Percentiles rank a stretch among this genome's conserved stretches.
These are phyloP conservation scores for Hydrocynus forskahlii DNA, from an alignment of 2,797 vertebrate species.

Conservation along the genomic window DNA sequence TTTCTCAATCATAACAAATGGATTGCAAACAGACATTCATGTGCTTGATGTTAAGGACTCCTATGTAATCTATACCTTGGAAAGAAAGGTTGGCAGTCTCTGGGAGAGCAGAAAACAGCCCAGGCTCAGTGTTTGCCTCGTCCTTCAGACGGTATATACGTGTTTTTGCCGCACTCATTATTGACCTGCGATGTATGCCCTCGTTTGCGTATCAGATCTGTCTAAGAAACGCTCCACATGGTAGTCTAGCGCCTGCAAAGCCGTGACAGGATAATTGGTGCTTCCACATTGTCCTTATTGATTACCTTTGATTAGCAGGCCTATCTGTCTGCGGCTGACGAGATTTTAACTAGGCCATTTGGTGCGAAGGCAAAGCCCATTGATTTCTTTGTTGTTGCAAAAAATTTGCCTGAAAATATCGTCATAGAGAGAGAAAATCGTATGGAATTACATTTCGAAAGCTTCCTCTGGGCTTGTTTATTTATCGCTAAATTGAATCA, in stretches of 20 bases:
- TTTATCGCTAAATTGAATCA: slow-evolving; percentile 29
- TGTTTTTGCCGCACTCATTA: slow-evolving; percentile 40
- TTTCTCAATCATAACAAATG: slow-evolving; percentile 53
- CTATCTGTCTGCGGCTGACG: slow-evolving; percentile 48
- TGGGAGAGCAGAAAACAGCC: slow-evolving; percentile 25
- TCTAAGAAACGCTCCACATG: slow-evolving; percentile 46
- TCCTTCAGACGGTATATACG: slow-evolving; percentile 35
- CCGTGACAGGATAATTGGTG: slow-evolving; percentile 51
- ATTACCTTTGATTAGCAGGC: slow-evolving; percentile 55
- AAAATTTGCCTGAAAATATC: slow-evolving; percentile 9
- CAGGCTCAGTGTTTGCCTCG: neutral
- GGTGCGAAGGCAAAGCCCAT: slow-evolving; percentile 45
- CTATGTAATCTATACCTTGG: slow-evolving; percentile 51
- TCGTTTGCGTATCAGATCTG: slow-evolving; percentile 23
- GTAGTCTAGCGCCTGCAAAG: slow-evolving; percentile 51
- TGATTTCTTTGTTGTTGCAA: slow-evolving; percentile 43
- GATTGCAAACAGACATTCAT: slow-evolving; percentile 55
- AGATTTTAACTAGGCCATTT: slow-evolving; percentile 54
- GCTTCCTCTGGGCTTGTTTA: neutral
- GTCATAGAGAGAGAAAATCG: neutral
- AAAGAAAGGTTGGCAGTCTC: slow-evolving; percentile 39
- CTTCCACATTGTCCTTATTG: slow-evolving; percentile 60
- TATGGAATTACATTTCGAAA: neutral
- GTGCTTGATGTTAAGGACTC: slow-evolving; percentile 47
- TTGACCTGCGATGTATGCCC: slow-evolving; percentile 39